These are phyloP conservation scores for Mus musculus DNA, from an alignment of 2,113 vertebrate genomes.

Conservation along the genomic window DNA sequence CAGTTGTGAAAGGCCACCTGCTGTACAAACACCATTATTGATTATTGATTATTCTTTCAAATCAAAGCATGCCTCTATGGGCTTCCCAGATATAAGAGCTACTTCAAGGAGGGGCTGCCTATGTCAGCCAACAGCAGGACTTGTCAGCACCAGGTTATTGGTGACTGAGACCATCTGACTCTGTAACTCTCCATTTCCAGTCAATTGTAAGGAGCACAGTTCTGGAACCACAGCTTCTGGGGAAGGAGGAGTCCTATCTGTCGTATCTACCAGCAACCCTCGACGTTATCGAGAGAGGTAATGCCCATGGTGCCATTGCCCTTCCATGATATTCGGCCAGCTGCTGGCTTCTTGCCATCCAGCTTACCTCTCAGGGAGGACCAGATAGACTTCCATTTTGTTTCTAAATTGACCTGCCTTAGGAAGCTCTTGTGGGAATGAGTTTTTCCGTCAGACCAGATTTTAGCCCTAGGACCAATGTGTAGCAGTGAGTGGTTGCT, in stretches of 20 bases:
- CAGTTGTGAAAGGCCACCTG: not conserved
- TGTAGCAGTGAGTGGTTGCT: accelerated
- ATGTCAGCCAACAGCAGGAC: accelerated
- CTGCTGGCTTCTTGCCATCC: not conserved
- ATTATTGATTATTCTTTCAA: not conserved
- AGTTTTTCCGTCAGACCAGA: not conserved
- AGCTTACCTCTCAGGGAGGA: not conserved
- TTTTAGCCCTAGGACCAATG: not conserved
- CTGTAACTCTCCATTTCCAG: not conserved
- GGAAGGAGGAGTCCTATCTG: accelerated
- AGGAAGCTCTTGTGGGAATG: not conserved
- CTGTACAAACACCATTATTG: too few species aligned
- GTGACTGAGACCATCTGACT: not conserved
- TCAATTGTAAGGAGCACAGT: not conserved
- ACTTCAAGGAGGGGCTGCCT: accelerated
- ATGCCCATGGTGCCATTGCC: accelerated
- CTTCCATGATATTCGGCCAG: accelerated
- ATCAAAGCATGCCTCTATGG: not conserved
- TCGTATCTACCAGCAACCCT: accelerated
- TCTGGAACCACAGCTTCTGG: not conserved
- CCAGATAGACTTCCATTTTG: accelerated
- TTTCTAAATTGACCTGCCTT: not conserved
- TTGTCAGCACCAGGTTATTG: accelerated
- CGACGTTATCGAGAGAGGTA: not conserved
- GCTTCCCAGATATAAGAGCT: not conserved